Conservation (phyloP, 2,888 invertebrate genomes). For the Hemithea aestivaria region DNA sequence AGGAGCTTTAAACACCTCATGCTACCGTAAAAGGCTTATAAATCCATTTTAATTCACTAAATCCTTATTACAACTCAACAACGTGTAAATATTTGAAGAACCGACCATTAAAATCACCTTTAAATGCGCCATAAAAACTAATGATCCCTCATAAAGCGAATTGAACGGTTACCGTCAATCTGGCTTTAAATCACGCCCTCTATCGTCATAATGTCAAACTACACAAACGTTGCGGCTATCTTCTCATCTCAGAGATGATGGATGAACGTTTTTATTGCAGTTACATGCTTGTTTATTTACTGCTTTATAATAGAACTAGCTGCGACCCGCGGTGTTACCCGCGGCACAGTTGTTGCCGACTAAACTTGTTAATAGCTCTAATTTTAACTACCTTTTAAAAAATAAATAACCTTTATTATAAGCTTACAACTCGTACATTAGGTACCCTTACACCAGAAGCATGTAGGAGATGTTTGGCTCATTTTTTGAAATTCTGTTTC, state of each 20-base stretch:
- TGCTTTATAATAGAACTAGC: conserved; percentile 63
- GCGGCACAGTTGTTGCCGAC: no score
- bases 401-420: no score
- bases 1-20: conserved; percentile 2
- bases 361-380: no score
- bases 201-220: conserved; percentile 52
- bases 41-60: conserved; percentile 40
- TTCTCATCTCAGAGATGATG: conserved; percentile 59
- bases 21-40: conserved; percentile 20
- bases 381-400: no score
- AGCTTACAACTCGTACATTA: no score
- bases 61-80: conserved; percentile 43
- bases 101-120: conserved; percentile 60
- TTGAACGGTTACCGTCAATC: conserved; percentile 58
- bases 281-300: conserved; percentile 65
- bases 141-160: conserved; percentile 60
- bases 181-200: conserved; percentile 67
- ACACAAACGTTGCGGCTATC: conserved; percentile 55
- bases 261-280: conserved; percentile 63
- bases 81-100: conserved; percentile 61
- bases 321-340: no score
- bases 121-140: conserved; percentile 63
- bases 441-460: no score
- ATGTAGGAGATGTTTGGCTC: no score
- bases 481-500: no score